Base-by-base conservation (phyloP, 2,113 vertebrate genomes). In the Antidorcas marsupialis region DNA sequence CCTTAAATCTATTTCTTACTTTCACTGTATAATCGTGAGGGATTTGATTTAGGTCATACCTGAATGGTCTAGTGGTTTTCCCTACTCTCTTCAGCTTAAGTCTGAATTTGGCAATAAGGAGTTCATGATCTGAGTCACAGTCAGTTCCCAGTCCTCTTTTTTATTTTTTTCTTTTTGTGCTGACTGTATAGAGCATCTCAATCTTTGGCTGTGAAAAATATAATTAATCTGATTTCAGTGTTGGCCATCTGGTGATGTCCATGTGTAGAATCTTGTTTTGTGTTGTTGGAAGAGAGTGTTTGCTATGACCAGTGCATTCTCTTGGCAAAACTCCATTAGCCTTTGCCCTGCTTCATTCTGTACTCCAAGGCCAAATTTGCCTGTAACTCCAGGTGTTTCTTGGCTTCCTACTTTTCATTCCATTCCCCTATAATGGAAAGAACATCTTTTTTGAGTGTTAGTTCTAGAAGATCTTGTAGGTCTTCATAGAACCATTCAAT, bases 21-120 rank as follows among this genome's bases (percentile, higher is more conserved):
- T 36, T 5, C 19, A 36, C 19, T 39, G 19, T 23, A 39, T 23
- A 12, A 23, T 71, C 5, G 0, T 71, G 10, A 23, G 5, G n/a
- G n/a, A 71, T 21, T 71, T 71, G 2, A 36, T 36, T 71, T 71
- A 71, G 67, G 17, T 36, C 17, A 23, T 36, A 36, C 4, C n/a
- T 71, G n/a, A 12, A 71, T 71, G n/a, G 64, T 71, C n/a, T 36
- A 12, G n/a, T 36, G n/a, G 19, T 71, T 71, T 71, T 2, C 19
- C 19, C n/a, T 5, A 71, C 64, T 23, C 21, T 71, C 19, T 36
- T 71, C 64, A 36, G 21, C 36, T 36, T 71, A 36, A 71, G 9
- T 71, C 64, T 71, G 64, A 71, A 71, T 36, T 71, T 71, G n/a
- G 64, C 64, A 36, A 6, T 71, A 36, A 36, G n/a, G 19, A 71